phyloP scores from a whole-genome alignment of 2,888 invertebrate genomes.

The Amblyjoppa proteus region DNA sequence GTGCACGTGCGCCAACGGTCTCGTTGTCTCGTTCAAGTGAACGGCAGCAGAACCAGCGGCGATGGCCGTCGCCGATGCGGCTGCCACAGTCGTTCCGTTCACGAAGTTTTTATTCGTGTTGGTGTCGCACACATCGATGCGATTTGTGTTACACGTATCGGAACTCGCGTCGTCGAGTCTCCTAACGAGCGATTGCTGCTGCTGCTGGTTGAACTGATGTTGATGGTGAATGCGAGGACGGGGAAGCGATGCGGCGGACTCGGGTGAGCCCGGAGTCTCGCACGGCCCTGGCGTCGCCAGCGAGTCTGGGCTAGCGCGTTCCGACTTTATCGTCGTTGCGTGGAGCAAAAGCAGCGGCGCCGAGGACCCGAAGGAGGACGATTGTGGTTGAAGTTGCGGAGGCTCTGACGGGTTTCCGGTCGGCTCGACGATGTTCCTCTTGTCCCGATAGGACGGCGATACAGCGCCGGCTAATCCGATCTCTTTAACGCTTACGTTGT shows the following conservation, averaged over 20 bases:
- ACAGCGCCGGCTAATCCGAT: conserved; percentile 23
- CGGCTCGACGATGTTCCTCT: conserved; percentile 49
- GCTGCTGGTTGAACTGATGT: conserved; percentile 50
- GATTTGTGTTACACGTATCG: conserved; percentile 48
- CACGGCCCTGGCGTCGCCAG: conserved; percentile 83
- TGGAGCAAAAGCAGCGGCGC: conserved; percentile 74
- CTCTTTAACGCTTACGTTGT: conserved; percentile 44
- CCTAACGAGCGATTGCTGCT: conserved; percentile 52
- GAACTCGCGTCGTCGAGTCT: conserved; percentile 29
- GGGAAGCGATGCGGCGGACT: conserved; percentile 60
- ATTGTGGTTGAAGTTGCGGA: conserved; percentile 48
- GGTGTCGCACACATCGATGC: conserved; percentile 33
- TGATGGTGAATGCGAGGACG: conserved; percentile 71
- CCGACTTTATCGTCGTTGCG: conserved; percentile 81
- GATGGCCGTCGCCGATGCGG: conserved; percentile 65
- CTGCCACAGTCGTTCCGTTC: conserved; percentile 48
- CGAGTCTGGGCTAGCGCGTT: conserved; percentile 81
- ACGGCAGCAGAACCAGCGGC: conserved; percentile 71
- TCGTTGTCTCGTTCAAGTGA: conserved; percentile 75
- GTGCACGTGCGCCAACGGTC: conserved; percentile 74
- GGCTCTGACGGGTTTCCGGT: conserved; percentile 58
- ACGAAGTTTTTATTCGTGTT: conserved; percentile 45
- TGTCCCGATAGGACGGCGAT: conserved; percentile 50
- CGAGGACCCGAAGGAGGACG: conserved; percentile 63
- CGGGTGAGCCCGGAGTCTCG: conserved; percentile 75